Conservation (phyloP, 2,888 invertebrate genomes). For the Eupithecia centaureata region DNA sequence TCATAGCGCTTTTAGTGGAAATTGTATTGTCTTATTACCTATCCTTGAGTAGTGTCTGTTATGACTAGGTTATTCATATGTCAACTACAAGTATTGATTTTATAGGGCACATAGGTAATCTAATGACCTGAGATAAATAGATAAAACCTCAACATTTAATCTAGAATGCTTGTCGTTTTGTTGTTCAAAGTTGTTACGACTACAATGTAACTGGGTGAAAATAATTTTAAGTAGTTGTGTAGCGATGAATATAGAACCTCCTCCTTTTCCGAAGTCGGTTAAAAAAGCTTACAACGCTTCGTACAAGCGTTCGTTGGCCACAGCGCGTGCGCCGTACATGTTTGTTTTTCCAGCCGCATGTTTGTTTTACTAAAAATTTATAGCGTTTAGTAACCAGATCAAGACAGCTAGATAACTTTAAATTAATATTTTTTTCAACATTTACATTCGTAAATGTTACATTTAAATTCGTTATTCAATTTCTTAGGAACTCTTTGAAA, state of each 20-base stretch:
- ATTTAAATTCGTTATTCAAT: no score
- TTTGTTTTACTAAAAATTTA: slow-evolving; percentile 78
- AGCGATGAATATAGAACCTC: no score
- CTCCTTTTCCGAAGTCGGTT: not conserved
- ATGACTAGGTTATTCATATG: slow-evolving; percentile 33
- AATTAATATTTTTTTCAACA: no score
- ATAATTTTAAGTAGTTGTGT: not conserved
- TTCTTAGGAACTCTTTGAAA: no score
- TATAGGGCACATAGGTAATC: not conserved
- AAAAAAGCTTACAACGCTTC: slow-evolving; percentile 45
- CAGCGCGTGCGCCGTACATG: slow-evolving; percentile 58
- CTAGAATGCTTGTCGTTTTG: not conserved
- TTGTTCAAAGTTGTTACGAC: not conserved
- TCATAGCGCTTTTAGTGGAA: slow-evolving; percentile 42
- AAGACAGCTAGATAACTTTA: slow-evolving; percentile 10
- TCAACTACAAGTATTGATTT: slow-evolving; percentile 1
- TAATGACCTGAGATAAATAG: not conserved
- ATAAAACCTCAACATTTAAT: not conserved
- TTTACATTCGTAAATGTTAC: no score
- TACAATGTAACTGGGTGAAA: not conserved
- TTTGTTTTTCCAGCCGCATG: slow-evolving; percentile 67
- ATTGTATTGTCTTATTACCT: slow-evolving; percentile 38
- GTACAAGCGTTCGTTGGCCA: slow-evolving; percentile 34
- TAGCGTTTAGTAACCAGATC: slow-evolving; percentile 49
- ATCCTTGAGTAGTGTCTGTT: slow-evolving; percentile 32